Evolutionary conservation across 2,797 vertebrate species (phyloP), one percentile per base, ranked within the genome.

Genomic region (Amphiprion clarkii): DNA sequence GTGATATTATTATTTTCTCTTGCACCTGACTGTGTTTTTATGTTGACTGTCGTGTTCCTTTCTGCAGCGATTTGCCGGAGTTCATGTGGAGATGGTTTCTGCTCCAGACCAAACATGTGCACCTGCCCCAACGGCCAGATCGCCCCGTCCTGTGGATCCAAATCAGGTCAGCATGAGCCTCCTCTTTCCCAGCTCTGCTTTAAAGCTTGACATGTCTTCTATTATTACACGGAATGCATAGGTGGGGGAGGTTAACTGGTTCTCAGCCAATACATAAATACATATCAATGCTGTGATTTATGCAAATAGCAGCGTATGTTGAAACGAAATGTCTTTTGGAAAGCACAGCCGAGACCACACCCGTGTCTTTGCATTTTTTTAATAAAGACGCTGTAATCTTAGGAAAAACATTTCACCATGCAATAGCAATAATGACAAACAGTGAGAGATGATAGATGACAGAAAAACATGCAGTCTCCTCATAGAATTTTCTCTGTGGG

Each of bases 81-180:
- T 95, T 94, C 97, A 76, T 99, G 98, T 91, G 98, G 98, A 87
- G 98, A 99, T 79, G 98, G 98, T 82, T 99, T 99, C 94, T 99
- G 98, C 92, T 99, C 98, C 88, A 97, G 98, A 94, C 98, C 98
- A 88, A 99, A 99, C 94, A 97, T 99, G 96, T 99, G 98, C 94
- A 98, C 98, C 71, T 99, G 98, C 87, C 97, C 97, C 58, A 97
- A 83, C 57, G 98, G 98, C 90, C 97, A 98, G 94, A 97, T 98
- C 80, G 88, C 98, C 75, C 90, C 96, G 75, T 97, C 97, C 92
- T 99, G 98, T 90, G 97, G 97, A 87, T 98, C 97, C 88, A 98
- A 98, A 93, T 98, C 98, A 96, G 96, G 98, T 99, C 70, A 52
- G 83, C 87, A 42, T 82, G 25, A 65, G 33, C 62, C 57, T 68